Evolutionary conservation across 2,888 invertebrate genomes (phyloP), one percentile per base, ranked within the genome.

Genomic region (Gnatocerus cornutus): DNA sequence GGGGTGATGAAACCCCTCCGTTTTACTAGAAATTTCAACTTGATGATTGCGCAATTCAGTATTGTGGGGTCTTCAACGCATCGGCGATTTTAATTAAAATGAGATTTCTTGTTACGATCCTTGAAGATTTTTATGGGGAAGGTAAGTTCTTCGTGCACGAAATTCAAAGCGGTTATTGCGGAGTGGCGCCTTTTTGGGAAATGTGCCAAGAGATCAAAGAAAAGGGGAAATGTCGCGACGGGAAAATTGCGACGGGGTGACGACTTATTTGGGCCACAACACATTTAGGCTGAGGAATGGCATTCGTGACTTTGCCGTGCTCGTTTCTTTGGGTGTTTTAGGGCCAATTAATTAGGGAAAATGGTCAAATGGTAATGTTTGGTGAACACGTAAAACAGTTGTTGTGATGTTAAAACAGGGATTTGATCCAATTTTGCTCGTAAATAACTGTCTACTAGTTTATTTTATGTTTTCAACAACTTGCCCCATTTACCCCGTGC

Each of bases 11-110:
- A 55, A 33, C 55, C 55, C 33, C 37, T 10, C 53, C 10, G 50
- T 50, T 50, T 46, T n/a, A 46, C 46, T 27, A 8, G 9, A 16
- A 48, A 48, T 48, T 27, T 27, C 16, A 16, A 16, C 9, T 16
- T 8, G 48, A 16, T 48, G 48, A 48, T 48, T 48, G 48, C 48
- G 30, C 52, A 12, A 30, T 30, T 52, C 52, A 9, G 9, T 30
- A 52, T 52, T 52, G 52, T 52, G 12, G 52, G 12, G 52, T 52
- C 52, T 48, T 52, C 52, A 55, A 55, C 55, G 33, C 55, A 37
- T 55, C 55, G 55, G n/a, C 55, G 37, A 55, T 37, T 55, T 37
- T 55, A 55, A 55, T 55, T 55, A 37, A 55, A 55, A 37, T 37
- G 37, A 37, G 9, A 37, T 37, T 55, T 37, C 8, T 14, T 10